Evolutionary conservation across 2,113 vertebrate genomes (phyloP).

Genomic region (Amblyopsis rosae): DNA sequence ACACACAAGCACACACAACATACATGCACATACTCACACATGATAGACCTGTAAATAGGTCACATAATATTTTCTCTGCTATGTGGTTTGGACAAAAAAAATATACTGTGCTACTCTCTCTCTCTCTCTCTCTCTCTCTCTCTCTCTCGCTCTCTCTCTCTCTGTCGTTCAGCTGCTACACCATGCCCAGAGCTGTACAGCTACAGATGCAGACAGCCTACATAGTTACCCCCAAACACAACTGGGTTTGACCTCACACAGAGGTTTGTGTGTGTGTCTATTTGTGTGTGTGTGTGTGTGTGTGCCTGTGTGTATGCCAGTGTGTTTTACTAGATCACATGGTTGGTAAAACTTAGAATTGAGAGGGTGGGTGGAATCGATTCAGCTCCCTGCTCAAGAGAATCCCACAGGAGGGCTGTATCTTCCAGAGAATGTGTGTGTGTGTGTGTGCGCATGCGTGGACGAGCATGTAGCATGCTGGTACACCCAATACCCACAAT

Average conservation of each 20-base stretch:
- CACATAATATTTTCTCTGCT: slow-evolving; percentile 51
- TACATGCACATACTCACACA: slow-evolving; percentile 11
- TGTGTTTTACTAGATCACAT: slow-evolving; percentile 70
- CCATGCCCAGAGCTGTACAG: not conserved
- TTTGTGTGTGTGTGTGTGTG: slow-evolving; percentile 29
- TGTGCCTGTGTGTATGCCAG: slow-evolving; percentile 26
- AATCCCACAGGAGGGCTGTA: slow-evolving; percentile 46
- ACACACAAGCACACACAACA: slow-evolving; percentile 5
- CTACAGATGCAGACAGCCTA: not conserved
- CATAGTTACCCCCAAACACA: not conserved
- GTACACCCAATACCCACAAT: not conserved
- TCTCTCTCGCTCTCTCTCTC: not conserved
- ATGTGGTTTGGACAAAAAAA: slow-evolving; percentile 29
- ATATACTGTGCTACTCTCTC: not conserved
- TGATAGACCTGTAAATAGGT: slow-evolving; percentile 63
- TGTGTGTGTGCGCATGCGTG: not conserved
- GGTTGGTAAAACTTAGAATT: slow-evolving; percentile 74
- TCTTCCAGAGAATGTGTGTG: slow-evolving; percentile 18
- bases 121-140: not conserved
- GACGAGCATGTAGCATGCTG: not conserved
- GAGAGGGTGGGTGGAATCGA: slow-evolving; percentile 62
- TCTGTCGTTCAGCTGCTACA: not conserved
- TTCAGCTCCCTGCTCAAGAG: slow-evolving; percentile 50
- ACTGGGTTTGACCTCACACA: too few species aligned
- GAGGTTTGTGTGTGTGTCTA: slow-evolving; percentile 3